Evolutionary conservation across 2,113 vertebrate species (phyloP).

Genomic region (Carassius gibelio): DNA sequence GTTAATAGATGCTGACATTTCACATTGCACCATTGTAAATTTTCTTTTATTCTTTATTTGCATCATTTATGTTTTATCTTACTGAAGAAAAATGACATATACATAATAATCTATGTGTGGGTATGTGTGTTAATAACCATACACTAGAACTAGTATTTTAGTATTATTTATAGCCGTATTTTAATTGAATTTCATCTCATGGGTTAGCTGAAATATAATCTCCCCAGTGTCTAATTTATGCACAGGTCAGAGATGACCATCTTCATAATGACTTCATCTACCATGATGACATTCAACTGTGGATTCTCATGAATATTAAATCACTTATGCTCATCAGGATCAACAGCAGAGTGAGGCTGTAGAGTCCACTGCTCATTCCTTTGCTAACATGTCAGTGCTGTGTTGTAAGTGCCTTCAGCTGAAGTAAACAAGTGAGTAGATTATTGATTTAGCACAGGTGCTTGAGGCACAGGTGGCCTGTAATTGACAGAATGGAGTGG

Average conservation of each 20-base stretch:
- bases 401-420: slow-evolving; percentile 9
- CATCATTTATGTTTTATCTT: too few species aligned
- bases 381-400: background rate
- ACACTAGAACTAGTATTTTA: background rate
- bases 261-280: slow-evolving; percentile 19
- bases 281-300: background rate
- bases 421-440: slow-evolving; percentile 21
- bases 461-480: slow-evolving; percentile 31
- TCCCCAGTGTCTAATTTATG: background rate
- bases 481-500: slow-evolving; percentile 4
- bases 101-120: too few species aligned
- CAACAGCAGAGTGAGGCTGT: background rate
- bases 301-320: slow-evolving; percentile 15
- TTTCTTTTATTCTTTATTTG: too few species aligned
- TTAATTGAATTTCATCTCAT: background rate
- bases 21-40: too few species aligned
- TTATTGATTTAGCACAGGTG: slow-evolving; percentile 44
- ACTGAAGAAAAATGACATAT: too few species aligned
- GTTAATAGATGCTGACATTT: too few species aligned
- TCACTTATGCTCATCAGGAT: background rate
- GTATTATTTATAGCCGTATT: background rate
- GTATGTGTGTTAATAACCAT: background rate
- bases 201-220: background rate
- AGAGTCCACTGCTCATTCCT: background rate
- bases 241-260: background rate